Evolutionary conservation across 2,888 invertebrate genomes (phyloP), one percentile per base, ranked within the genome.

Genomic region (Agonopterix alstromeriana): DNA sequence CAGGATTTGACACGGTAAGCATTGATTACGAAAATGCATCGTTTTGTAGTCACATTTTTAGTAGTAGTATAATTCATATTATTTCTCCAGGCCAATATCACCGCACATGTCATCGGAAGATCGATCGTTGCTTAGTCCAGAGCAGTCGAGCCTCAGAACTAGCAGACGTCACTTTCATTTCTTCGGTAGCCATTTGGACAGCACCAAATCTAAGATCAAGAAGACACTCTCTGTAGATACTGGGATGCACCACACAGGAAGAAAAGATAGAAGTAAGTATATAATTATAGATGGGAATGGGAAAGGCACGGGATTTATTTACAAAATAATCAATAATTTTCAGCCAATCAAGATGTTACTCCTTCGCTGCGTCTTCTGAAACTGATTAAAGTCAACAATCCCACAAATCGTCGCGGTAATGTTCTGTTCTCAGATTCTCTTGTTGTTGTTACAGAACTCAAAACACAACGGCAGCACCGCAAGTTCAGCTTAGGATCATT

Each of bases 1-100:
- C 91, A 92, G 59, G 93, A 93, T 57, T 77, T 94, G 14, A 92
- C 93, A 2, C 75, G 89, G 89, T 85, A 63, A 54, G 36, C 5
- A 27, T 27, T 27, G 27, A 27, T 27, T 27, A 27, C 27, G 27
- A 27, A 5, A 27, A 7, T 3, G 27, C 5, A 27, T 27, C 7
- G 27, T 27, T 27, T 27, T 27, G 3, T 7, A 7, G 27, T 27
- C 27, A 5, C 27, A 27, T 27, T 27, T 27, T 27, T 7, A 7
- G 27, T 27, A 1, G 27, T 27, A 27, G 5, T 27, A 0, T 7
- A 27, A 27, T 27, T 42, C 36, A 8, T 47, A 42, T 41, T 35
- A 48, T 46, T 54, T 53, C 47, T 56, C 38, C 60, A 86, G 89
- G 53, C 85, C 89, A n/a, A 69, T 89, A 43, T 89, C 89, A 38